phyloP scores from a whole-genome alignment of 1,140 invertebrate species.

The Orius insidiosus region DNA sequence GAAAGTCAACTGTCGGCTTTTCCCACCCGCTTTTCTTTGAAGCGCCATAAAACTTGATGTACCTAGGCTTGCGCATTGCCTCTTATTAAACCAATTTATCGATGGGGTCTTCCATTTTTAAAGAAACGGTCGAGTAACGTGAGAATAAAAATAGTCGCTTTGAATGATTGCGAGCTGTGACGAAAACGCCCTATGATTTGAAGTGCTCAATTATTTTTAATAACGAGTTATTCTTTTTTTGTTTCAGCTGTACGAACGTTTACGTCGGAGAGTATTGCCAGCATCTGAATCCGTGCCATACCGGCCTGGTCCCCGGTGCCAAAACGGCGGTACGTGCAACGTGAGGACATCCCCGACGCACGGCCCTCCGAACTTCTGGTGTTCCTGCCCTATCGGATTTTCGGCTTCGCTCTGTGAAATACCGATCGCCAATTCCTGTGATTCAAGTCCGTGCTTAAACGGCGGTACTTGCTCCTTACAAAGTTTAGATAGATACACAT shows the following conservation, averaged over 20 bases:
- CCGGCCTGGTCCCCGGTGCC: conserved; percentile 59
- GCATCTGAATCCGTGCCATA: conserved; percentile 79
- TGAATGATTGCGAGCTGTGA: too few species aligned
- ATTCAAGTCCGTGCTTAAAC: conserved; percentile 68
- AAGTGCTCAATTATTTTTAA: too few species aligned
- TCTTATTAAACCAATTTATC: too few species aligned
- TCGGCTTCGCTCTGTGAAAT: conserved; percentile 89
- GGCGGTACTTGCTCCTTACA: conserved; percentile 67
- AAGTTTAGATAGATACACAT: conserved; percentile 59
- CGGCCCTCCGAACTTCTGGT: conserved; percentile 59
- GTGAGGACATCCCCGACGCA: conserved; percentile 45
- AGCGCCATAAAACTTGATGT: too few species aligned
- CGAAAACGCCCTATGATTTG: too few species aligned
- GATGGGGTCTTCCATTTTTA: too few species aligned
- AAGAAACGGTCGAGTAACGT: too few species aligned
- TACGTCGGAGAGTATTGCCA: conserved; percentile 91
- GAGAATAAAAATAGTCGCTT: too few species aligned
- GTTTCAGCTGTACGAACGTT: conserved; percentile 73
- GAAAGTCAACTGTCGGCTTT: too few species aligned
- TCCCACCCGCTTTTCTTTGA: too few species aligned
- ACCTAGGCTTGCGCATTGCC: too few species aligned
- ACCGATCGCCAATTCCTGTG: conserved; percentile 73
- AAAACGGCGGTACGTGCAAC: conserved; percentile 82
- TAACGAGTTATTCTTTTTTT: conserved; percentile 22
- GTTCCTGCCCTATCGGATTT: conserved; percentile 77